These are phyloP conservation scores for Lagria hirta DNA, from an alignment of 2,888 invertebrate genomes.

Conservation along the genomic window DNA sequence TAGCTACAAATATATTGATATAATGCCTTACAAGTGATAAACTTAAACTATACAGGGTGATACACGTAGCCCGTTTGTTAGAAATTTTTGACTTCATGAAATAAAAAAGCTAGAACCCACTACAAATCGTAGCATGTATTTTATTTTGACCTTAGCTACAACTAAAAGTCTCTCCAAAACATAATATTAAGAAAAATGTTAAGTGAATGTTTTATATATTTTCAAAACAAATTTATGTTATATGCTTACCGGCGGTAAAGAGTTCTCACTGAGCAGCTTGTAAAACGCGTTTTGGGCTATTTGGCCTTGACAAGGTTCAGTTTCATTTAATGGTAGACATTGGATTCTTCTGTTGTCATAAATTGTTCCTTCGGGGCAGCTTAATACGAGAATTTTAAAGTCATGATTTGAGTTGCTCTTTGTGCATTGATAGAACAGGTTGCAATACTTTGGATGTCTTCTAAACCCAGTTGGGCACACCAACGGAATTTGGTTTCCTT, in stretches of 20 bases:
- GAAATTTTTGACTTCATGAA: no score
- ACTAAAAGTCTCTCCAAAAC: no score
- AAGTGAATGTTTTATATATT: no score
- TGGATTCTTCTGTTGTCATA: slow-evolving; percentile 73
- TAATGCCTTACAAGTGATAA: no score
- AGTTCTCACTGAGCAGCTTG: slow-evolving; percentile 57
- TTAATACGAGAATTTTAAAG: slow-evolving; percentile 71
- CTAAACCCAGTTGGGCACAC: slow-evolving; percentile 83
- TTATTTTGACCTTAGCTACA: no score
- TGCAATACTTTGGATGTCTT: slow-evolving; percentile 80
- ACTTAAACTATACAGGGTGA: no score
- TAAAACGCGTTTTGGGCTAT: slow-evolving; percentile 60
- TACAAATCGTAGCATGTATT: no score
- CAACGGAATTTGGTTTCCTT: slow-evolving; percentile 69
- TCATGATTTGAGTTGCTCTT: slow-evolving; percentile 66
- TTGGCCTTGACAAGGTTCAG: slow-evolving; percentile 61
- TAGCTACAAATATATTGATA: no score
- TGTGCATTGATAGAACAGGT: slow-evolving; percentile 82
- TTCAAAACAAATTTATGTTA: slow-evolving; percentile 5
- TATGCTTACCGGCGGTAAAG: slow-evolving; percentile 62
- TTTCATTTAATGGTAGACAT: slow-evolving; percentile 67
- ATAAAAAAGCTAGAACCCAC: no score
- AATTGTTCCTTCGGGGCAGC: slow-evolving; percentile 75
- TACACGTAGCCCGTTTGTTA: no score
- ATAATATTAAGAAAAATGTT: slow-evolving; percentile 2